Percentiles rank a stretch among this genome's conserved stretches.
Evolutionary conservation across 2,888 invertebrate genomes (phyloP).

Genomic region (Stenoptilia bipunctidactyla): DNA sequence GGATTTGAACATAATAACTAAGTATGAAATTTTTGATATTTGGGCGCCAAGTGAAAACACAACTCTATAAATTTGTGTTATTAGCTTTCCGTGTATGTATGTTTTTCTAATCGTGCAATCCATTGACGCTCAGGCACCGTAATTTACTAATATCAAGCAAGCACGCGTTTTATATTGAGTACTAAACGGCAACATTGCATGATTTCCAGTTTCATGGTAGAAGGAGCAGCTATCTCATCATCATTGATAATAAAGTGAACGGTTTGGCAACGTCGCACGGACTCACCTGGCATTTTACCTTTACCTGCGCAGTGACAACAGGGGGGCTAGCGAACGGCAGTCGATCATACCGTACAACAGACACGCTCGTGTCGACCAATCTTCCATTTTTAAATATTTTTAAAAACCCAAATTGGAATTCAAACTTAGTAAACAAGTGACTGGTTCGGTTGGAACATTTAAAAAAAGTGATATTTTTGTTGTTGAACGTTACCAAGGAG

Average conservation of each 20-base stretch:
- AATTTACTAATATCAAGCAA: constrained; percentile 20
- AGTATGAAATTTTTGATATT: too few species aligned
- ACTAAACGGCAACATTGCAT: constrained; percentile 35
- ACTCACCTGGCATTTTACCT: constrained; percentile 63
- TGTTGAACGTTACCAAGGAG: constrained; percentile 28
- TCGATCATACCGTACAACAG: constrained; percentile 51
- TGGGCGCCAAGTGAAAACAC: too few species aligned
- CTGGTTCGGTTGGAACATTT: too few species aligned
- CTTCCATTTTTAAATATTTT: constrained; percentile 22
- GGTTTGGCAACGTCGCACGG: constrained; percentile 67
- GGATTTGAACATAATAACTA: too few species aligned
- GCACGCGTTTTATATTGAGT: constrained; percentile 32
- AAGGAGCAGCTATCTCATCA: constrained; percentile 56
- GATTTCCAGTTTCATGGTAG: constrained; percentile 39
- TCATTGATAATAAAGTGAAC: constrained; percentile 54
- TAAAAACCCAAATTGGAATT: constrained; percentile 16
- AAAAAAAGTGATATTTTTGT: constrained; percentile 15
- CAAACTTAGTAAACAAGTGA: too few species aligned
- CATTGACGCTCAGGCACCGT: constrained; percentile 26
- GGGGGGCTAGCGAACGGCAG: constrained; percentile 53
- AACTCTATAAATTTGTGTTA: too few species aligned
- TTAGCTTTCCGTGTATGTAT: too few species aligned
- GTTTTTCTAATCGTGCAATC: too few species aligned
- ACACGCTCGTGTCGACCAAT: constrained; percentile 42
- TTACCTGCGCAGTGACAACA: constrained; percentile 67